Evolutionary conservation across 1,140 invertebrate genomes (phyloP).

Genomic region (Bombus huntii): DNA sequence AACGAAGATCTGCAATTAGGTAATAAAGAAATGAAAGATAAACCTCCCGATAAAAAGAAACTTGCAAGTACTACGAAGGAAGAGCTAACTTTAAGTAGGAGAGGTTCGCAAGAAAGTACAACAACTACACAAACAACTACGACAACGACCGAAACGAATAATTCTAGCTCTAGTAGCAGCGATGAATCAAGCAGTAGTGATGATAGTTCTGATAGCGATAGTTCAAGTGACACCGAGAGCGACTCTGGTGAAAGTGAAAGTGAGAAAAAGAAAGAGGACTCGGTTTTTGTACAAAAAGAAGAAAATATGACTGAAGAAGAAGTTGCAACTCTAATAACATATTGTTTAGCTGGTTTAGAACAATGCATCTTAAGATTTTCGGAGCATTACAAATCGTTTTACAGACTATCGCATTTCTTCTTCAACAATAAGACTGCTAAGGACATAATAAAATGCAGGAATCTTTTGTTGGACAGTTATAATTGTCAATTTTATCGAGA

Average conservation of each 20-base stretch:
- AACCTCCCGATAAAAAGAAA: conserved; percentile 72
- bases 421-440: conserved; percentile 88
- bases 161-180: conserved; percentile 79
- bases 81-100: conserved; percentile 71
- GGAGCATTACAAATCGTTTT: conserved; percentile 96
- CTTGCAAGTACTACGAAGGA: conserved; percentile 57
- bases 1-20: conserved; percentile 60
- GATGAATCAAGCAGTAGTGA: conserved; percentile 78
- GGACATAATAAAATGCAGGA: conserved; percentile 87
- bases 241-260: conserved; percentile 77
- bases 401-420: conserved; percentile 93
- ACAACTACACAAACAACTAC: conserved; percentile 78
- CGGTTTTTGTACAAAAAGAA: conserved; percentile 73
- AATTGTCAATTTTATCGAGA: conserved; percentile 84
- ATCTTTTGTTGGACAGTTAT: conserved; percentile 88
- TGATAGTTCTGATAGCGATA: conserved; percentile 78
- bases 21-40: conserved; percentile 71
- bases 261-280: conserved; percentile 75
- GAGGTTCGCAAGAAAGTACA: conserved; percentile 80
- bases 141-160: conserved; percentile 78
- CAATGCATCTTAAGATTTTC: conserved; percentile 93
- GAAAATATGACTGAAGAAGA: conserved; percentile 77
- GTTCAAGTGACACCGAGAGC: conserved; percentile 77
- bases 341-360: conserved; percentile 90
- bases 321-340: conserved; percentile 77